Evolutionary conservation across 2,797 vertebrate species (phyloP).

Genomic region (Serranus cabrilla): DNA sequence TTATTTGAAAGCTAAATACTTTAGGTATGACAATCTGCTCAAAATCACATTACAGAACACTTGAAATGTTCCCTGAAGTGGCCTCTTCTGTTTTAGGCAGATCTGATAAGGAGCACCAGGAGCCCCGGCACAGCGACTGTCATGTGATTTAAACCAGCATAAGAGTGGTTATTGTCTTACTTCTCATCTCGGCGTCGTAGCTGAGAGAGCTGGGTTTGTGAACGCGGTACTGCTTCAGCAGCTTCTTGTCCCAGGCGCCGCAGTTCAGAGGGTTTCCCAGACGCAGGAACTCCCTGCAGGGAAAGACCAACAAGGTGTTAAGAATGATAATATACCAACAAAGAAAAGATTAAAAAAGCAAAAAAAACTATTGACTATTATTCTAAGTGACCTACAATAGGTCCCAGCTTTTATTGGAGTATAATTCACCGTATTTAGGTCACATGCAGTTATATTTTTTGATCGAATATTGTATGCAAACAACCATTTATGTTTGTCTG

Average conservation of each 20-base stretch:
- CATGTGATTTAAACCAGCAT: neutral
- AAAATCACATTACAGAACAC: neutral
- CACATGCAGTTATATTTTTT: too few relatives aligned
- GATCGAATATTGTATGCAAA: too few relatives aligned
- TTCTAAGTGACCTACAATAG: too few relatives aligned
- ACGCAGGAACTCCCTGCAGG: slow-evolving; percentile 94
- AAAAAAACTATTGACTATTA: neutral
- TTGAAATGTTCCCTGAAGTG: neutral
- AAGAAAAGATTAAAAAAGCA: neutral
- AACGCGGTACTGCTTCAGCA: slow-evolving; percentile 94
- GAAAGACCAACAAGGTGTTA: slow-evolving; percentile 3
- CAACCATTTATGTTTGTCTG: too few relatives aligned
- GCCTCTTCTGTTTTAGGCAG: neutral
- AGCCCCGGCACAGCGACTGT: neutral
- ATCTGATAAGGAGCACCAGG: neutral
- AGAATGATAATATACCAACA: neutral
- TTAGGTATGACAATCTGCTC: neutral
- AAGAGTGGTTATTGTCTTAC: slow-evolving; percentile 81
- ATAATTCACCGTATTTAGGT: neutral
- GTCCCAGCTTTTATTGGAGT: too few relatives aligned
- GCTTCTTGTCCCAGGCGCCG: slow-evolving; percentile 97
- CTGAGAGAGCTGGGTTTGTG: slow-evolving; percentile 97
- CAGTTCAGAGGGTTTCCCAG: slow-evolving; percentile 98
- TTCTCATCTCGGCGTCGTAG: slow-evolving; percentile 95
- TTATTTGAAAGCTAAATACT: neutral